Evolutionary conservation across 2,113 vertebrate species (phyloP).

Genomic region (Jacana jacana): DNA sequence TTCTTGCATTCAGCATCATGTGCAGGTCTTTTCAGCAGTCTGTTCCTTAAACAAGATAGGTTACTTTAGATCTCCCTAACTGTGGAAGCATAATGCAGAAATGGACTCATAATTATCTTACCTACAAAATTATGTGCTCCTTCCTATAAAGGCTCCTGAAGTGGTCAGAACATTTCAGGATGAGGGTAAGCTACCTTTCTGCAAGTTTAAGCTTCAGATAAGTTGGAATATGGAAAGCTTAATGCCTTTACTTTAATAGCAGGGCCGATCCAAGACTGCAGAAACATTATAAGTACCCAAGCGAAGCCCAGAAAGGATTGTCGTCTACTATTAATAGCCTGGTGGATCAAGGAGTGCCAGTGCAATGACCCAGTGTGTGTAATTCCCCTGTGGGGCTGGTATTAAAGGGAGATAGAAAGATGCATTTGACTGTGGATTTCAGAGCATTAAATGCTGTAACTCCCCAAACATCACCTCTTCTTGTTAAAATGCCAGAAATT

Average conservation of each 20-base stretch:
- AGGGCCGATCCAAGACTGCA: constrained; percentile 34
- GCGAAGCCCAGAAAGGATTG: constrained; percentile 9
- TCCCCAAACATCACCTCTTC: constrained; percentile 40
- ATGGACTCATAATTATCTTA: background rate
- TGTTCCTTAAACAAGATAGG: background rate
- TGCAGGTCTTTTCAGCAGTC: background rate
- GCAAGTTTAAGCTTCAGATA: constrained; percentile 27
- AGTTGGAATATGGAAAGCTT: constrained; percentile 51
- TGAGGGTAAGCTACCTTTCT: constrained; percentile 40
- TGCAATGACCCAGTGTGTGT: constrained; percentile 49
- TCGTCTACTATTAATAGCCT: constrained; percentile 30
- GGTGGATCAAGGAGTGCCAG: constrained; percentile 46
- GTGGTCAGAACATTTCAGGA: background rate
- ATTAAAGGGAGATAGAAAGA: constrained; percentile 42
- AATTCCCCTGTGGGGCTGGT: constrained; percentile 15
- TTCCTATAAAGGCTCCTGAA: background rate
- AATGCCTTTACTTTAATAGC: constrained; percentile 56
- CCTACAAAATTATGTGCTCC: background rate
- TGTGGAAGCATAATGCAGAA: background rate
- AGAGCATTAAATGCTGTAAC: constrained; percentile 25
- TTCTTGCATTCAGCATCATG: background rate
- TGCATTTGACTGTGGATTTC: constrained; percentile 36
- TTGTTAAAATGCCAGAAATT: constrained; percentile 57
- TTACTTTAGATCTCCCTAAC: background rate
- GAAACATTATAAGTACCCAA: background rate